Evolutionary conservation across 2,113 vertebrate genomes (phyloP).

Genomic region (Okapia johnstoni): DNA sequence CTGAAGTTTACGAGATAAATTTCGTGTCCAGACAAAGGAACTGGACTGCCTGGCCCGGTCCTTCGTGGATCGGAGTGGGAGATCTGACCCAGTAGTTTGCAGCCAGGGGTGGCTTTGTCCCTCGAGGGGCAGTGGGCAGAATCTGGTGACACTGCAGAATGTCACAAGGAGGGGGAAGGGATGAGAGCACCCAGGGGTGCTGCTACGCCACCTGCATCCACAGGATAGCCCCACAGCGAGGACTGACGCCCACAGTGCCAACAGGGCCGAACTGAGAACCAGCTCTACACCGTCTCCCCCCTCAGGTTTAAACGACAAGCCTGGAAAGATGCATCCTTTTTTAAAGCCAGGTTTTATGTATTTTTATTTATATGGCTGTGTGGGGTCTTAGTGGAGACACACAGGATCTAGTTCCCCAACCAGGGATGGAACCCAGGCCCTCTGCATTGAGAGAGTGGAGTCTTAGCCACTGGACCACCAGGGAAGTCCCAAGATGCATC

Average conservation of each 20-base stretch:
- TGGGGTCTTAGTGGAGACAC: not conserved
- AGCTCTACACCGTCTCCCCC: fast-evolving
- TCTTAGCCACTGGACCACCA: not conserved
- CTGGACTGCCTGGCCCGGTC: not conserved
- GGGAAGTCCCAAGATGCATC: not conserved
- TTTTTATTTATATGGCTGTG: not conserved
- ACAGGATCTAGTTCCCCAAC: not conserved
- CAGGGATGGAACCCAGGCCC: not conserved
- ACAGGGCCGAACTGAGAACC: fast-evolving
- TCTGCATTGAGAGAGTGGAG: not conserved
- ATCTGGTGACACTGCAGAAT: not conserved
- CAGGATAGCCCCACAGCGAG: not conserved
- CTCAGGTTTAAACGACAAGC: fast-evolving
- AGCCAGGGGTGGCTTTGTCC: fast-evolving
- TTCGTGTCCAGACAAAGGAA: not conserved
- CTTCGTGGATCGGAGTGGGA: not conserved
- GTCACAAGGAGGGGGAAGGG: not conserved
- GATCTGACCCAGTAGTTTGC: not conserved
- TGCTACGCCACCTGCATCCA: fast-evolving
- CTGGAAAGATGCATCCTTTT: not conserved
- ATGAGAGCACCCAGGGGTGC: not conserved
- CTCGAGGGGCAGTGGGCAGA: not conserved
- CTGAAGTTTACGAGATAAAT: not conserved
- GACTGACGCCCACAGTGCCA: not conserved
- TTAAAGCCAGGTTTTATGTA: not conserved